Conservation (phyloP, 1,140 invertebrate species). For the Apis florea region DNA sequence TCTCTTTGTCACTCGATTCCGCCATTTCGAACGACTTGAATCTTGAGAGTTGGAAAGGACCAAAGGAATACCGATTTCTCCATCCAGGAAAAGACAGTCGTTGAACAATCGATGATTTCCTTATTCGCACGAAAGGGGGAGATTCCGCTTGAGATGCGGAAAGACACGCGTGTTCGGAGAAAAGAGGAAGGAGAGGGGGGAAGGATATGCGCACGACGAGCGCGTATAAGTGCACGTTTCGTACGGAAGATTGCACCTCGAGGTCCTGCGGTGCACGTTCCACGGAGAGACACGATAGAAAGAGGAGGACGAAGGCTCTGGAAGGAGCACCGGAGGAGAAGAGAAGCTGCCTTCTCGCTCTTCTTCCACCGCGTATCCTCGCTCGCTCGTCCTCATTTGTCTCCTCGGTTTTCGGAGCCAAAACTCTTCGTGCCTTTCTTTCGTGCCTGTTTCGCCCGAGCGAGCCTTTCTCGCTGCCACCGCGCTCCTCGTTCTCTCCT, state of each 20-base stretch:
- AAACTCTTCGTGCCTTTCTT: constrained; percentile 46
- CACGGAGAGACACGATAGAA: constrained; percentile 24
- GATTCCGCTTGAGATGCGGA: constrained; percentile 3
- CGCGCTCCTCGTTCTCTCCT: background rate
- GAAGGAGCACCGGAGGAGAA: constrained; percentile 25
- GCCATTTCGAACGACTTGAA: constrained; percentile 4
- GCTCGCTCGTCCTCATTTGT: constrained; percentile 47
- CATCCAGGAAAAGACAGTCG: constrained; percentile 65
- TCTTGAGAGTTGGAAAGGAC: constrained; percentile 33
- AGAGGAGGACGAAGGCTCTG: background rate
- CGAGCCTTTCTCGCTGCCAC: constrained; percentile 2
- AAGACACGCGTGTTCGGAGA: constrained; percentile 24
- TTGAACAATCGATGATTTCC: constrained; percentile 62
- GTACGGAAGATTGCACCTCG: constrained; percentile 64
- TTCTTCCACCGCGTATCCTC: constrained; percentile 36
- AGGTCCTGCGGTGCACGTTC: constrained; percentile 52
- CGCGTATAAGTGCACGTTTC: constrained; percentile 64
- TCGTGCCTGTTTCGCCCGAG: constrained; percentile 15
- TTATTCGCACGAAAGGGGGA: constrained; percentile 24
- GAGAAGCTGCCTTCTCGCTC: constrained; percentile 23
- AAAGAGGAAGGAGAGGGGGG: constrained; percentile 26
- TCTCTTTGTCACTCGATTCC: background rate
- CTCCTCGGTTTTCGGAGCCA: constrained; percentile 49
- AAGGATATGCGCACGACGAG: constrained; percentile 24
- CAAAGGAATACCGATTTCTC: constrained; percentile 68